These are phyloP conservation scores for Agonopterix arenella DNA, from an alignment of 2,888 invertebrate species.

Conservation along the genomic window DNA sequence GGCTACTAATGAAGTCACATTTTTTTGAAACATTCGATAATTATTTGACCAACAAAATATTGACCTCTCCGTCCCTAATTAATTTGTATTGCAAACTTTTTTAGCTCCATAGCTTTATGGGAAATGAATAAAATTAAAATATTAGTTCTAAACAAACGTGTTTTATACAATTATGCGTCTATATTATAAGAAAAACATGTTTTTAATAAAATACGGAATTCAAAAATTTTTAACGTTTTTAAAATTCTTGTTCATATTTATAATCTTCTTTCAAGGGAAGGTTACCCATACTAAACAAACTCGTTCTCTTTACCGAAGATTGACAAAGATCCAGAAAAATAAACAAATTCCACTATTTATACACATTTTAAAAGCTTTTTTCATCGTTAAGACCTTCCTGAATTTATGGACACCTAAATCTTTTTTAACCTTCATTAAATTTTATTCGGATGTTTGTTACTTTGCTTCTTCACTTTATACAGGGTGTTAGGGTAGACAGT, in stretches of 20 bases:
- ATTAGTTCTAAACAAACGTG: too few relatives aligned
- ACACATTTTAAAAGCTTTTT: slow-evolving; percentile 1
- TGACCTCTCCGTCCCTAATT: too few relatives aligned
- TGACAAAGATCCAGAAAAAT: slow-evolving; percentile 18
- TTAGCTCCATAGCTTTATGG: not conserved
- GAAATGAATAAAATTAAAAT: not conserved
- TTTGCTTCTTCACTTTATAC: too few relatives aligned
- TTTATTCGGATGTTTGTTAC: too few relatives aligned
- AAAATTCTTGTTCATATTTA: slow-evolving; percentile 6
- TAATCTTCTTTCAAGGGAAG: slow-evolving; percentile 48
- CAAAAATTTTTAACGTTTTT: not conserved
- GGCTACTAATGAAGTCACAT: too few relatives aligned
- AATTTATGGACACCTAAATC: not conserved
- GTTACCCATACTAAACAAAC: slow-evolving; percentile 18
- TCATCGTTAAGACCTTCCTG: not conserved
- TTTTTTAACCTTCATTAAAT: too few relatives aligned
- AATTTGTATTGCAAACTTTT: slow-evolving; percentile 3
- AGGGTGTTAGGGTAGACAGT: too few relatives aligned
- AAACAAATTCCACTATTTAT: not conserved
- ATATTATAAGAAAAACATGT: too few relatives aligned
- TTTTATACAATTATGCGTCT: too few relatives aligned
- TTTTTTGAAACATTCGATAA: too few relatives aligned
- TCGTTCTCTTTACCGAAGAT: slow-evolving; percentile 15
- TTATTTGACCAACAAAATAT: too few relatives aligned
- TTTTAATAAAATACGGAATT: too few relatives aligned